Evolutionary conservation across 2,113 vertebrate genomes (phyloP).

Genomic region (Lepus europaeus): DNA sequence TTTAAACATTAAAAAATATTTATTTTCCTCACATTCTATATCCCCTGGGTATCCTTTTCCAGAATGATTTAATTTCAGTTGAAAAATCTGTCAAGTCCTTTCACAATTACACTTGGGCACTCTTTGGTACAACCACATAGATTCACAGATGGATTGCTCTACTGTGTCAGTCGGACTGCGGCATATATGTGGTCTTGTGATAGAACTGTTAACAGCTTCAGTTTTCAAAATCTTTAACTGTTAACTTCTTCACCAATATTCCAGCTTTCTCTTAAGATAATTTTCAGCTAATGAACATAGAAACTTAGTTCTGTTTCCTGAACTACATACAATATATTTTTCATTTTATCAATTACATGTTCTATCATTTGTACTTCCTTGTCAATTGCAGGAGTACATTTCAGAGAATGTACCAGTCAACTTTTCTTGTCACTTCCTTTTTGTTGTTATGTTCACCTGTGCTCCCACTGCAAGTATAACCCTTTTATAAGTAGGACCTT

Average conservation of each 20-base stretch:
- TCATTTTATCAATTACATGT: neutral
- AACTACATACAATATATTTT: neutral
- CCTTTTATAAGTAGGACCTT: neutral
- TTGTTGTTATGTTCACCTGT: neutral
- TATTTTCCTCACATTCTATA: neutral
- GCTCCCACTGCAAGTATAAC: neutral
- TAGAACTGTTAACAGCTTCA: neutral
- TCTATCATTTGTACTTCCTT: neutral
- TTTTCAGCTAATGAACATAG: neutral
- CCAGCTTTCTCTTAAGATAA: neutral
- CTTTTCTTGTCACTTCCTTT: neutral
- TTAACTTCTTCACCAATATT: neutral
- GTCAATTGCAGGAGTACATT: neutral
- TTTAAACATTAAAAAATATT: neutral
- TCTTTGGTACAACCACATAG: no score
- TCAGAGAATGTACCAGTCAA: rapidly evolving
- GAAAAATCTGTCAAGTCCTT: neutral
- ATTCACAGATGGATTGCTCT: neutral
- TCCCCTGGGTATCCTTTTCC: neutral
- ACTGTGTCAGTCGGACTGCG: no score
- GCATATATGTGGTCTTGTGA: neutral
- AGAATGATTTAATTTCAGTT: neutral
- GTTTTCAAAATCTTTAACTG: neutral
- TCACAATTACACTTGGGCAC: neutral
- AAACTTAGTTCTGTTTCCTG: neutral